phyloP scores from a whole-genome alignment of 2,113 vertebrate genomes.

The Hypocryptadius cinnamomeus region DNA sequence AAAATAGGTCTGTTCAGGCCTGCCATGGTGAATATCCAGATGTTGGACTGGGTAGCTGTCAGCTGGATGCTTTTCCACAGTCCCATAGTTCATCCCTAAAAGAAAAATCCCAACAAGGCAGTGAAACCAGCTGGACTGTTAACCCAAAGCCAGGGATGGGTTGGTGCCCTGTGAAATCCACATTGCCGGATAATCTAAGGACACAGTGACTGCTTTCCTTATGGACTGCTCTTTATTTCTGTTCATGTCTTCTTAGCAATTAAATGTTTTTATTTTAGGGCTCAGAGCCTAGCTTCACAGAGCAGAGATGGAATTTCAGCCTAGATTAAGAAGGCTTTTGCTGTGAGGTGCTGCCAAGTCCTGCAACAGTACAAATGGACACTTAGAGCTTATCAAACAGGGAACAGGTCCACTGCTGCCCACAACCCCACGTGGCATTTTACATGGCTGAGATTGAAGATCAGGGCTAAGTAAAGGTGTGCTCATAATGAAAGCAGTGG shows the following conservation, averaged over 20 bases:
- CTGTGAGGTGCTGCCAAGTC: neutral
- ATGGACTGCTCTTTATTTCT: neutral
- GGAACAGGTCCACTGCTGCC: neutral
- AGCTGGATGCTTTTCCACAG: neutral
- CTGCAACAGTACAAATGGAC: slow-evolving; percentile 6
- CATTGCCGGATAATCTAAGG: neutral
- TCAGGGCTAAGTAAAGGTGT: neutral
- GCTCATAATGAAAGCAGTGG: neutral
- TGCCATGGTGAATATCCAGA: neutral
- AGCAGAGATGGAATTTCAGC: slow-evolving; percentile 4
- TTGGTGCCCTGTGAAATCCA: neutral
- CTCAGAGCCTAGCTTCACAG: neutral
- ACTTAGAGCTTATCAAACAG: slow-evolving; percentile 29
- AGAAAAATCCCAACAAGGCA: neutral
- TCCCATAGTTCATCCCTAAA: neutral
- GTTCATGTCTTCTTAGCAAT: neutral
- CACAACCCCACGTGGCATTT: neutral
- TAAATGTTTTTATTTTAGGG: slow-evolving; percentile 9
- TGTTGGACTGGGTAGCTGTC: neutral
- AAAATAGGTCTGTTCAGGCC: neutral
- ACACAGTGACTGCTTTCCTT: neutral
- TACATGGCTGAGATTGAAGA: neutral
- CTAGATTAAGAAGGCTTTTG: slow-evolving; percentile 17
- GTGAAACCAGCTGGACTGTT: neutral
- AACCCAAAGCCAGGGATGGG: neutral